These are phyloP conservation scores for Neocrepidodera transversa DNA, from an alignment of 2,888 invertebrate genomes.

Conservation along the genomic window DNA sequence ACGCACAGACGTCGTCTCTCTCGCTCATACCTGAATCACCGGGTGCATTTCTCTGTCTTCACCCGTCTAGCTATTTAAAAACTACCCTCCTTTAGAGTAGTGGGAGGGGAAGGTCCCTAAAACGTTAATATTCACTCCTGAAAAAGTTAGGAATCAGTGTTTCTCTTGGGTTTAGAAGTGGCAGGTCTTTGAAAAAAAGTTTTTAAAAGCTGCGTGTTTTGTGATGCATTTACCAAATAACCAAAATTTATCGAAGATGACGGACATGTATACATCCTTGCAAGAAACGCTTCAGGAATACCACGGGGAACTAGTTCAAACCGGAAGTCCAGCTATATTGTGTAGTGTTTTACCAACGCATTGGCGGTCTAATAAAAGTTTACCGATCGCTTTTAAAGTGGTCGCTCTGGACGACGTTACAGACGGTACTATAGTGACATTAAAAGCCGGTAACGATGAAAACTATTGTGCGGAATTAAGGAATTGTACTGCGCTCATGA, in stretches of 20 bases:
- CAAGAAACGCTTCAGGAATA: conserved; percentile 85
- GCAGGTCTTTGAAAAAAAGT: conserved; percentile 29
- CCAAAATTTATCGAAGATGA: conserved; percentile 67
- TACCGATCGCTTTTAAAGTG: conserved; percentile 96
- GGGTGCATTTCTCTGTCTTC: conserved; percentile 40
- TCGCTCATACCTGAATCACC: conserved; percentile 29
- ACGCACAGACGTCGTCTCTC: conserved; percentile 39
- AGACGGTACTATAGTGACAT: conserved; percentile 93
- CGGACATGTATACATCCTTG: conserved; percentile 77
- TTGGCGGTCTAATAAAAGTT: conserved; percentile 97
- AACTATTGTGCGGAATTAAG: conserved; percentile 94
- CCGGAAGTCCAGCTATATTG: conserved; percentile 93
- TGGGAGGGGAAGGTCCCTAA: conserved; percentile 53
- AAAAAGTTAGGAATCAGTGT: conserved; percentile 56
- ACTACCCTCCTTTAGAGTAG: conserved; percentile 60
- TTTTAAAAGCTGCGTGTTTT: conserved; percentile 34
- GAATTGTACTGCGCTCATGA: conserved; percentile 94
- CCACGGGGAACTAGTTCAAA: conserved; percentile 92
- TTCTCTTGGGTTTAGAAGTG: conserved; percentile 36
- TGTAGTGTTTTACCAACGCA: conserved; percentile 94
- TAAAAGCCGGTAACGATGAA: conserved; percentile 97
- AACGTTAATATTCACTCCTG: conserved; percentile 56
- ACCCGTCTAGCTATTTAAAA: conserved; percentile 60
- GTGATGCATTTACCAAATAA: conserved; percentile 71
- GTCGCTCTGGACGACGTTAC: conserved; percentile 91